Conservation (phyloP, 2,797 vertebrate species). For the Fistularia tabacaria region DNA sequence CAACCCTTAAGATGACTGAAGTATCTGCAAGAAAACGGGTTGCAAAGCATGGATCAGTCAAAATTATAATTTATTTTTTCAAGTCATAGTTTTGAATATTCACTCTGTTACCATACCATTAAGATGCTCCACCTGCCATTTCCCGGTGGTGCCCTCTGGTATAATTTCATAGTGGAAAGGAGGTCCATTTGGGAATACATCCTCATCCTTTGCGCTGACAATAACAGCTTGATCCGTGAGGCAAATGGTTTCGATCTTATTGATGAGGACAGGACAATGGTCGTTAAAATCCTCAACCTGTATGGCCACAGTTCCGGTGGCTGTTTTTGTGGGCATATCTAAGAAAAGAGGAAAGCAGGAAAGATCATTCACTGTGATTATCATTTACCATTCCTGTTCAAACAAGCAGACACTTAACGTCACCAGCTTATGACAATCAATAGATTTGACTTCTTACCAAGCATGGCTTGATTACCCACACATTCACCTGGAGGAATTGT, state of each 20-base stretch:
- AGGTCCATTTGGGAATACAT: conserved; percentile 73
- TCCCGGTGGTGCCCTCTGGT: conserved; percentile 64
- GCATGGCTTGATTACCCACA: too few relatives aligned
- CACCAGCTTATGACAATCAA: too few relatives aligned
- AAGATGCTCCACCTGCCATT: conserved; percentile 75
- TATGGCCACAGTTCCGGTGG: conserved; percentile 78
- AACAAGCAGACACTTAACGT: not conserved
- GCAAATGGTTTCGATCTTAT: conserved; percentile 67
- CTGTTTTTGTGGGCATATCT: conserved; percentile 77
- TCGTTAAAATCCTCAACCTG: conserved; percentile 75
- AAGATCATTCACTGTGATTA: not conserved
- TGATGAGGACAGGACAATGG: conserved; percentile 82
- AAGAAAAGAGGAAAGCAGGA: conserved; percentile 3
- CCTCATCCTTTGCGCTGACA: conserved; percentile 79
- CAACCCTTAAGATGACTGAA: conserved; percentile 53
- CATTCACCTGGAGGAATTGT: too few relatives aligned
- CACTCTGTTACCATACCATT: conserved; percentile 42
- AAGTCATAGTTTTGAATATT: not conserved
- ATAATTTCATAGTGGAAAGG: conserved; percentile 82
- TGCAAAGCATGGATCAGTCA: not conserved
- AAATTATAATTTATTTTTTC: not conserved
- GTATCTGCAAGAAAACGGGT: conserved; percentile 54
- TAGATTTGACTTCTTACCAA: too few relatives aligned
- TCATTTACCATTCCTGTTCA: not conserved
- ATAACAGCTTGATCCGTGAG: conserved; percentile 57